Evolutionary conservation across 2,888 invertebrate species (phyloP).

Genomic region (Helicoverpa assulta): DNA sequence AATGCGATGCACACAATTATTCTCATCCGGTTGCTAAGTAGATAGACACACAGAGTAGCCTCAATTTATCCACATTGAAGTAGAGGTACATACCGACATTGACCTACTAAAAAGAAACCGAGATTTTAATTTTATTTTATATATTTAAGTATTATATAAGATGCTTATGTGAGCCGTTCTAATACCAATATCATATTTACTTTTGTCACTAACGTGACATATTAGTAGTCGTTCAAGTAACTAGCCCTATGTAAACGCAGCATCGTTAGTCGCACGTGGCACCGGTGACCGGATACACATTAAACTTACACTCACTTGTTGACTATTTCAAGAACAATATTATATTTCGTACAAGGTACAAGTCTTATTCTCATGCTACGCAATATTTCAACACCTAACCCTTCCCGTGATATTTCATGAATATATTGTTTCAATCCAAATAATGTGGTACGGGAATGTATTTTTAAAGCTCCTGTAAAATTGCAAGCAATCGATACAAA

Average conservation of each 20-base stretch:
- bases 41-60: background rate
- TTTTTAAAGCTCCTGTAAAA: too few species aligned
- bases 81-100: too few species aligned
- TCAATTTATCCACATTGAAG: background rate
- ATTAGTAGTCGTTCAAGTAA: conserved; percentile 11
- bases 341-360: conserved; percentile 18
- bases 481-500: too few species aligned
- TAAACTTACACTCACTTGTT: conserved; percentile 48
- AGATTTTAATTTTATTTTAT: too few species aligned
- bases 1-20: background rate
- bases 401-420: too few species aligned
- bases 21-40: background rate
- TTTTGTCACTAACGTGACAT: background rate
- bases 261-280: conserved; percentile 57
- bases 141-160: too few species aligned
- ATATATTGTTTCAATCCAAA: too few species aligned
- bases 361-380: background rate
- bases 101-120: too few species aligned
- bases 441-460: too few species aligned
- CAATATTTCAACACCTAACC: background rate
- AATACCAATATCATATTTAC: background rate
- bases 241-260: conserved; percentile 37
- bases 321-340: conserved; percentile 44
- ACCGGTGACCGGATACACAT: conserved; percentile 59
- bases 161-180: too few species aligned